Evolutionary conservation across 2,888 invertebrate genomes (phyloP), one percentile per base, ranked within the genome.

Genomic region (Drosophila anceps): DNA sequence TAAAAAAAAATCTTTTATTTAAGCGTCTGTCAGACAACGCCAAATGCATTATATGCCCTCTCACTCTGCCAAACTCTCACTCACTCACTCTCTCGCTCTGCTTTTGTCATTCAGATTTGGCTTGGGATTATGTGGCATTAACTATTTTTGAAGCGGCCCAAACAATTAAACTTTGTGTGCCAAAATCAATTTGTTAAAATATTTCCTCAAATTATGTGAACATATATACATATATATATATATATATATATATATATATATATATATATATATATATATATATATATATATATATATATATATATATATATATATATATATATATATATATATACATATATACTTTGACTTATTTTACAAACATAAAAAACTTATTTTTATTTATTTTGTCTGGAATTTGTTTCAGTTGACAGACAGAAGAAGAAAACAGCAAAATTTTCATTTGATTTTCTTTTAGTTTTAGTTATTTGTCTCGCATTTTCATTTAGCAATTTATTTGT

Each of bases 1-100:
- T 84, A 89, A 84, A 84, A 84, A 84, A 84, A 84, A 88, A 90
- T 84, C 88, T 84, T 84, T 90, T 84, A 90, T 90, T 90, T 90
- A 88, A 84, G 85, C 88, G 90, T 67, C 51, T 82, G 82, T 73
- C 84, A 82, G 69, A 69, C 59, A 66, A 65, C 64, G 69, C 66
- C 63, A 67, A 72, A 59, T 77, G 78, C 78, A 79, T 73, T 79
- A 68, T 69, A 57, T 72, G 62, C 37, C 33, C 29, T 31, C 10
- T 48, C 2, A 5, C 29, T 29, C 29, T 29, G n/a, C n/a, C n/a
- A n/a, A n/a, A n/a, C 29, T 10, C 10, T n/a, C 29, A 10, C 18
- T 4, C 31, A 12, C 31, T n/a, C 24, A 4, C 18, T 13, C 50
- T 18, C 48, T 12, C 29, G 29, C 48, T 18, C 4, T 50, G 50